A percentile compares a stretch with the other conserved stretches of the same genome.
phyloP scores from a whole-genome alignment of 2,888 invertebrate genomes.

The Clepsis dumicolana region DNA sequence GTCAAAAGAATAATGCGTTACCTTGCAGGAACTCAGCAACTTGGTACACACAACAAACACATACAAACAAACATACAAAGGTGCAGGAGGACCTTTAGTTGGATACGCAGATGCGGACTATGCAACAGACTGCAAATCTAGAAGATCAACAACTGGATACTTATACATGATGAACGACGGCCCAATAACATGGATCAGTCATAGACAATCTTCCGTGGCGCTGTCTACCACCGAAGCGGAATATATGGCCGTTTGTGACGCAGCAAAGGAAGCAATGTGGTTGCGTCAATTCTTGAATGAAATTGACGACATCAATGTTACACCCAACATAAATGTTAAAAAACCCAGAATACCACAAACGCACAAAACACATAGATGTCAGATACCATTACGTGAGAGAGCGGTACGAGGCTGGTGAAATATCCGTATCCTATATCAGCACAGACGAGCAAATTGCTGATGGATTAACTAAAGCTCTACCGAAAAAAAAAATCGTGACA shows the following conservation, averaged over 20 bases:
- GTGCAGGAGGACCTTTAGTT: neutral
- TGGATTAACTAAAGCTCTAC: neutral
- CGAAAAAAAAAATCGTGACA: neutral
- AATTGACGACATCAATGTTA: no score
- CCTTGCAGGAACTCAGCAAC: neutral
- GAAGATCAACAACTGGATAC: neutral
- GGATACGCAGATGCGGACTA: neutral
- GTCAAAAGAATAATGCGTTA: neutral
- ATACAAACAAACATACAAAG: neutral
- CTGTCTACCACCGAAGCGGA: no score
- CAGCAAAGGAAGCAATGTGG: no score
- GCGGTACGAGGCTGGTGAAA: neutral
- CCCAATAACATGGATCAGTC: no score
- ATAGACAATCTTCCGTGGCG: no score
- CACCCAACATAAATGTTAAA: no score
- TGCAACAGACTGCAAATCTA: conserved; percentile 1
- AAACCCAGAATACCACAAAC: neutral
- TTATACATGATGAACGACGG: neutral
- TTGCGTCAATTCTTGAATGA: no score
- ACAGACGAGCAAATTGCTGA: neutral
- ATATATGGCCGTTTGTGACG: no score
- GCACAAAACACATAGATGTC: neutral
- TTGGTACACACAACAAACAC: no score
- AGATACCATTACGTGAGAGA: neutral
- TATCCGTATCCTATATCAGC: neutral